Percentiles rank a stretch among this genome's conserved stretches.
Evolutionary conservation across 2,888 invertebrate species (phyloP).

Genomic region (Amblyteles armatorius): DNA sequence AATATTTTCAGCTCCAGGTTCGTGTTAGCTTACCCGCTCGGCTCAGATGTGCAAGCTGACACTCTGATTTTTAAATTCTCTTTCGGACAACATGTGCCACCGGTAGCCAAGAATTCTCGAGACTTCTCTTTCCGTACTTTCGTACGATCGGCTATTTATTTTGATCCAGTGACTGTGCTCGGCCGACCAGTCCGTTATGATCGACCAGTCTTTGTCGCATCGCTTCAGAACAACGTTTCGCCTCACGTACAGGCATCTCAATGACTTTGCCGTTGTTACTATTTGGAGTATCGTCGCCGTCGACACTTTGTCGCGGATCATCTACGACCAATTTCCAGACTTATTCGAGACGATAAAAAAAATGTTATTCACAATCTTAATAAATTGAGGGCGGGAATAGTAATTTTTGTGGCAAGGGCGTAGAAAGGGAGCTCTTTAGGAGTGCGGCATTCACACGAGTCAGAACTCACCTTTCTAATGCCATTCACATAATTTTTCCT

Average conservation of each 20-base stretch:
- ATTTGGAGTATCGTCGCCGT: conserved; percentile 91
- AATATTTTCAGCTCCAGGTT: background rate
- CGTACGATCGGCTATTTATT: conserved; percentile 87
- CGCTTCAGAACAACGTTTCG: conserved; percentile 90
- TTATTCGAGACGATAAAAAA: conserved; percentile 1
- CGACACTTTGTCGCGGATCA: conserved; percentile 91
- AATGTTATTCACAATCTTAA: background rate
- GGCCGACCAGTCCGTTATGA: conserved; percentile 88
- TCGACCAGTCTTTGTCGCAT: conserved; percentile 88
- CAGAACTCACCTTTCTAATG: too few species aligned
- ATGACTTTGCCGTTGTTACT: conserved; percentile 88
- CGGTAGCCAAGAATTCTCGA: conserved; percentile 88
- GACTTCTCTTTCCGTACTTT: conserved; percentile 89
- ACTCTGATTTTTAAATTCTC: conserved; percentile 86
- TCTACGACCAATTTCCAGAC: conserved; percentile 82
- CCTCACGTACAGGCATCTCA: conserved; percentile 88
- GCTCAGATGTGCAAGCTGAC: conserved; percentile 81
- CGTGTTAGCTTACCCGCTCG: background rate
- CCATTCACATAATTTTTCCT: background rate
- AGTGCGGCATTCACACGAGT: too few species aligned
- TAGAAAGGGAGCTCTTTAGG: background rate
- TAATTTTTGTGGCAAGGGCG: background rate
- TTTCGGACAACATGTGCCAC: conserved; percentile 90
- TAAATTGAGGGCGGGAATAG: background rate
- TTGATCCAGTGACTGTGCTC: conserved; percentile 90